Conservation (phyloP, 1,140 invertebrate genomes). For the Medauroidea extradentata region DNA sequence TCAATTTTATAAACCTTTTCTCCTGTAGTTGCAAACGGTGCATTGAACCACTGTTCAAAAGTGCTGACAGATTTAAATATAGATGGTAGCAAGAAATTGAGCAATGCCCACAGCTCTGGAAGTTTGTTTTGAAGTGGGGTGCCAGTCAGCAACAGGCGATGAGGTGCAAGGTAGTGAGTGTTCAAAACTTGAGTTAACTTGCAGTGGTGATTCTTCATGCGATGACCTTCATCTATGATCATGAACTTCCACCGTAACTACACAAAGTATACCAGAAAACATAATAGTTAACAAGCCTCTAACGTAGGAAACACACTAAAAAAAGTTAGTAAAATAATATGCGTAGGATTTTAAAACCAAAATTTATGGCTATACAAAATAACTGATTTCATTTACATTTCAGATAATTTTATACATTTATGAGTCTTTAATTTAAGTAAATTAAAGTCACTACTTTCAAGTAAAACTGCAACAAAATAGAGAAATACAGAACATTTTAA, state of each 20-base stretch:
- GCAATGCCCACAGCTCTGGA: slow-evolving; percentile 63
- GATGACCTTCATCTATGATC: slow-evolving; percentile 71
- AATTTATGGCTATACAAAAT: no score
- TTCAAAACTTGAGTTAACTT: slow-evolving; percentile 66
- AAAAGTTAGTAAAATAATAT: no score
- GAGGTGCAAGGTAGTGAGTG: slow-evolving; percentile 60
- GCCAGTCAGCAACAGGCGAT: slow-evolving; percentile 62
- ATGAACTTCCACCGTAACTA: slow-evolving; percentile 66
- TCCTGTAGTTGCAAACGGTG: slow-evolving; percentile 66
- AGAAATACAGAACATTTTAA: no score
- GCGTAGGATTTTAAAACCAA: no score
- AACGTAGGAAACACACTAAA: no score
- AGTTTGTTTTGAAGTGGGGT: slow-evolving; percentile 65
- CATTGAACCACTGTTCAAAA: slow-evolving; percentile 72
- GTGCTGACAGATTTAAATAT: slow-evolving; percentile 66
- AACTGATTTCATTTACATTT: neutral
- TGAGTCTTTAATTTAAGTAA: no score
- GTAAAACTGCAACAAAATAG: no score
- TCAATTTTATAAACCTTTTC: slow-evolving; percentile 54
- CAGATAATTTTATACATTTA: neutral
- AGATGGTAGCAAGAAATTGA: slow-evolving; percentile 66
- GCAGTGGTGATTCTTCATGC: slow-evolving; percentile 74
- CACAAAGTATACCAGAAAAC: no score
- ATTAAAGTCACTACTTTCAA: no score
- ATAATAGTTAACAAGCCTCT: no score